Evolutionary conservation across 1,140 invertebrate species (phyloP).

Genomic region (Drosophila mayri): DNA sequence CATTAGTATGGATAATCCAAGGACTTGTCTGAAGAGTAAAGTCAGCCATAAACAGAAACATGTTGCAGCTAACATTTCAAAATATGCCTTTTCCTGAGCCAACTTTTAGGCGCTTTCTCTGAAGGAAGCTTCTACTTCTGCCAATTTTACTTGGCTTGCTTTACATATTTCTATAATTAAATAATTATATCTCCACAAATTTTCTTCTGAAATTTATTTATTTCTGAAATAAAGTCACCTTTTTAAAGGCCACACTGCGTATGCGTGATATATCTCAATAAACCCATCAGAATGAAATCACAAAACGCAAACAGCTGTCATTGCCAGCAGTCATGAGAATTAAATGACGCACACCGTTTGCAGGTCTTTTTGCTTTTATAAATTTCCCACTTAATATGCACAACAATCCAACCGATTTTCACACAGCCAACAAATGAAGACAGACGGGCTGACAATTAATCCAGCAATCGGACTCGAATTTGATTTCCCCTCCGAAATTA

Average conservation of each 20-base stretch:
- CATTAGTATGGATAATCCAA: neutral
- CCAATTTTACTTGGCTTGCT: neutral
- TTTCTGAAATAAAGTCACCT: neutral
- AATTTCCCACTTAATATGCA: conserved; percentile 48
- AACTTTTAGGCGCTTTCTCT: neutral
- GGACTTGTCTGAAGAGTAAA: neutral
- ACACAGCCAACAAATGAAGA: conserved; percentile 43
- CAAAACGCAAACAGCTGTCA: conserved; percentile 30
- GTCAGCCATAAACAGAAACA: neutral
- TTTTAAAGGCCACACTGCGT: conserved; percentile 16
- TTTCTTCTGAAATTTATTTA: neutral
- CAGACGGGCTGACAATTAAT: conserved; percentile 69
- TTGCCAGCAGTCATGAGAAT: conserved; percentile 47
- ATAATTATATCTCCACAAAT: no score
- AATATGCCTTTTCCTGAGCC: neutral
- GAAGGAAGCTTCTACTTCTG: neutral
- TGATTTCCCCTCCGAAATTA: conserved; percentile 4
- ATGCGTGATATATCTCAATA: conserved; percentile 14
- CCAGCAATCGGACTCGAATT: conserved; percentile 44
- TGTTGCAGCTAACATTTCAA: neutral
- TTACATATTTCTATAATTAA: no score
- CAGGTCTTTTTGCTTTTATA: conserved; percentile 25
- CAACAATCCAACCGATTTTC: conserved; percentile 41
- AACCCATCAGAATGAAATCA: conserved; percentile 14
- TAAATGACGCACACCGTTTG: conserved; percentile 39